Base-by-base conservation (phyloP, 2,888 invertebrate genomes). In the Spilosoma lubricipeda region DNA sequence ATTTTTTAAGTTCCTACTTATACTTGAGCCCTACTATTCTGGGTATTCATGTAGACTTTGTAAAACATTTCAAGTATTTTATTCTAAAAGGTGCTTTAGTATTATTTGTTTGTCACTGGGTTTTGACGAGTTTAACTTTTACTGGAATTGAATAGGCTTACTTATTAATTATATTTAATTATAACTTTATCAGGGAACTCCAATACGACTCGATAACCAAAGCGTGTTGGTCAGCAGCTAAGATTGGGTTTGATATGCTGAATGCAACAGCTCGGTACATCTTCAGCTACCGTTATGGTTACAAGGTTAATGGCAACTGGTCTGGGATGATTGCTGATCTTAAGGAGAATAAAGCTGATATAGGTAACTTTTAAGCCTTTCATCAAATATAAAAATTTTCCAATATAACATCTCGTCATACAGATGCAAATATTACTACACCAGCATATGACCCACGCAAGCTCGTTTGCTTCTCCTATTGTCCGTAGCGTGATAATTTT, bases 261-360 rank as follows among this genome's bases (percentile, higher is more conserved):
- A 94, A 94, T 70, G 93, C 93, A 0, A 92, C 93, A 0, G 88
- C 89, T 0, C 83, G 74, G 18, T 88, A 90, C 74, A 89, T 90
- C 65, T 93, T 91, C 80, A 89, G 88, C 68, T 86, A 90, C 67
- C 85, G 92, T 15, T 93, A 88, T 70, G 94, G 94, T 0, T 94
- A 91, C 79, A 88, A 90, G 69, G 86, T 87, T 3, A 86, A 92
- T 23, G 94, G 93, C 0, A 80, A 81, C 23, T 93, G 93, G 94
- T 90, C 90, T 3, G 94, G 94, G 0, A 90, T 92, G 90, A 89
- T 93, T 15, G 83, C 89, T 42, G 92, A 93, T 70, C 74, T 94
- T 0, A 77, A 88, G 0, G 82, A 82, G 3, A 87, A 89, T 1
- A 90, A 82, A 71, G 93, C 93, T 56, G 92, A 92, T 79, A 77